Evolutionary conservation across 2,888 invertebrate species (phyloP).

Genomic region (Drosophila incognita): DNA sequence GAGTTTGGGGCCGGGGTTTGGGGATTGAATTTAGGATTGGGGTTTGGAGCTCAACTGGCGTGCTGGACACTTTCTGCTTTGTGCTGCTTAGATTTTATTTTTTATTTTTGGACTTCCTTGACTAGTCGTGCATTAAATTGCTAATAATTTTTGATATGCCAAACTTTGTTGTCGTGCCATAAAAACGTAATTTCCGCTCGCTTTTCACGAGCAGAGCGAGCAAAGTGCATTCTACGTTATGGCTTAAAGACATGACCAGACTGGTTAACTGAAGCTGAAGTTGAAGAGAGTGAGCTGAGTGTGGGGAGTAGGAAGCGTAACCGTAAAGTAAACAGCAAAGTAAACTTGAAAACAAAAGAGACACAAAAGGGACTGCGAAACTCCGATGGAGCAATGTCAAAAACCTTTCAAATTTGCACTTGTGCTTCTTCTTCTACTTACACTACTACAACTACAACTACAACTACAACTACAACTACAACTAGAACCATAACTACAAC

Average conservation of each 20-base stretch:
- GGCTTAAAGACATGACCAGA: conserved; percentile 53
- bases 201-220: neutral
- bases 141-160: conserved; percentile 77
- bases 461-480: conserved; percentile 1
- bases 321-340: conserved; percentile 53
- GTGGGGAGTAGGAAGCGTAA: neutral
- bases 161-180: conserved; percentile 63
- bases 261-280: conserved; percentile 20
- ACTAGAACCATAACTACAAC: conserved; percentile 5
- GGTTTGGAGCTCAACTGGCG: conserved; percentile 5
- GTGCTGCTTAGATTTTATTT: neutral
- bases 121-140: conserved; percentile 80
- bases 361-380: conserved; percentile 4
- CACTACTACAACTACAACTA: conserved; percentile 5
- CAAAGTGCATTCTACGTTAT: conserved; percentile 49
- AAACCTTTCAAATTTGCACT: conserved; percentile 72
- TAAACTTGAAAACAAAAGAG: conserved; percentile 47
- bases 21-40: neutral
- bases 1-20: neutral
- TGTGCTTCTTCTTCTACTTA: conserved; percentile 45
- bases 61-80: conserved; percentile 11
- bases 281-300: neutral
- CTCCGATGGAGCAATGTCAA: conserved; percentile 63
- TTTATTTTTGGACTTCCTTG: conserved; percentile 27
- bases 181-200: conserved; percentile 15